Percentiles rank a stretch among this genome's conserved stretches.
Evolutionary conservation across 2,888 invertebrate species (phyloP).

Genomic region (Diachrysia chrysitis): DNA sequence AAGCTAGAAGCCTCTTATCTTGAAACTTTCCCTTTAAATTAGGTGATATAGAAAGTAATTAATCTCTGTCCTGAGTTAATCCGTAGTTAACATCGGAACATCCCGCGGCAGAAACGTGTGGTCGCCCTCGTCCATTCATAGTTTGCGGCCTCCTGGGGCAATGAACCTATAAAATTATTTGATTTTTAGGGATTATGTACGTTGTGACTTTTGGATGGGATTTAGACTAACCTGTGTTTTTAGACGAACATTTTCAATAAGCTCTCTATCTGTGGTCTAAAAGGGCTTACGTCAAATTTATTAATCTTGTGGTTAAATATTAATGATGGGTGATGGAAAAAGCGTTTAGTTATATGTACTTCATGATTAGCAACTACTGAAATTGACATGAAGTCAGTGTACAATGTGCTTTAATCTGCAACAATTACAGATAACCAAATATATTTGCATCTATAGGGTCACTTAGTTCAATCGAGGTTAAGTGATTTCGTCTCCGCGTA

Average conservation of each 20-base stretch:
- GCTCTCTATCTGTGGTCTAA: neutral
- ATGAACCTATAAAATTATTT: constrained; percentile 46
- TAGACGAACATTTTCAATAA: neutral
- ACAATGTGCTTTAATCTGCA: no score
- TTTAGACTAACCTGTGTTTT: constrained; percentile 12
- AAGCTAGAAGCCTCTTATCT: constrained; percentile 35
- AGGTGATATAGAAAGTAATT: constrained; percentile 57
- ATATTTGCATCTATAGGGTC: neutral
- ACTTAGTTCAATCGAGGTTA: constrained; percentile 15
- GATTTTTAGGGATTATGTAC: constrained; percentile 27
- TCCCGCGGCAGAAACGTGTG: constrained; percentile 45
- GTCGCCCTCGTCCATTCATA: constrained; percentile 61
- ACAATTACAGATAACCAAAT: no score
- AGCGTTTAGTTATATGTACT: no score
- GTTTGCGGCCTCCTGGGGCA: constrained; percentile 34
- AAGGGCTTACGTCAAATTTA: neutral
- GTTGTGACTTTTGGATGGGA: constrained; percentile 30
- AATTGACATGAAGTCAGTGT: no score
- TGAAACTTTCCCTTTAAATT: constrained; percentile 55
- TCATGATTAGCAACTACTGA: no score
- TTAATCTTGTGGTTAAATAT: no score
- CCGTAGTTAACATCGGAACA: constrained; percentile 54
- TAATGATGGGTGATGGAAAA: no score
- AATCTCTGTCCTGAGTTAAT: constrained; percentile 65
- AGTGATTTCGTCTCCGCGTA: constrained; percentile 52